Evolutionary conservation across 2,888 invertebrate species (phyloP).

Genomic region (Tetragnatha montana): DNA sequence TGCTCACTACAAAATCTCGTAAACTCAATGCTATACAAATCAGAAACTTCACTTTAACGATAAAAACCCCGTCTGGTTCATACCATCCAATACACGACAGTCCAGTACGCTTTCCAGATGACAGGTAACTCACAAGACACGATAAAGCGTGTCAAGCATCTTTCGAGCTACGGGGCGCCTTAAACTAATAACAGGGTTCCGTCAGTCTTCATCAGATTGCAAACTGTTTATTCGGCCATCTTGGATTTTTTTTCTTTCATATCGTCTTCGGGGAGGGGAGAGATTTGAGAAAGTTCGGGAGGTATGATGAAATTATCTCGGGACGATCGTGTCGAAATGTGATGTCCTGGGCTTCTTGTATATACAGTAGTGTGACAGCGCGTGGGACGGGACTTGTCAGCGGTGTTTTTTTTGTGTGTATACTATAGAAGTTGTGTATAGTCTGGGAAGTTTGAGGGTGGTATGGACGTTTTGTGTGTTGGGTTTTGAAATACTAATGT

Average conservation of each 20-base stretch:
- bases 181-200: constrained; percentile 43
- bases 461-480: no score
- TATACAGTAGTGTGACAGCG: neutral
- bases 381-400: no score
- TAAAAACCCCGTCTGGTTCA: neutral
- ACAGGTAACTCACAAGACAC: neutral
- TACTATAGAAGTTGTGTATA: no score
- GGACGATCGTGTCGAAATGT: neutral
- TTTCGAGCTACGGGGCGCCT: neutral
- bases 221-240: constrained; percentile 40
- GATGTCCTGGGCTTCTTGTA: neutral
- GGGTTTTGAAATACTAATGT: no score
- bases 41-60: neutral
- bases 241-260: neutral
- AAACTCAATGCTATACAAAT: no score
- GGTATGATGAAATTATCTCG: neutral
- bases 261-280: neutral
- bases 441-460: no score
- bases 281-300: neutral
- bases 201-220: constrained; percentile 42
- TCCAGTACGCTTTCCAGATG: neutral
- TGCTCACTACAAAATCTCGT: no score
- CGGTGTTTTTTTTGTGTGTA: no score
- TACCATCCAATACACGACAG: neutral
- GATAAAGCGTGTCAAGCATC: neutral